A percentile compares a stretch with the other conserved stretches of the same genome.
Evolutionary conservation across 2,888 invertebrate species (phyloP).

Genomic region (Drosophila cognata): DNA sequence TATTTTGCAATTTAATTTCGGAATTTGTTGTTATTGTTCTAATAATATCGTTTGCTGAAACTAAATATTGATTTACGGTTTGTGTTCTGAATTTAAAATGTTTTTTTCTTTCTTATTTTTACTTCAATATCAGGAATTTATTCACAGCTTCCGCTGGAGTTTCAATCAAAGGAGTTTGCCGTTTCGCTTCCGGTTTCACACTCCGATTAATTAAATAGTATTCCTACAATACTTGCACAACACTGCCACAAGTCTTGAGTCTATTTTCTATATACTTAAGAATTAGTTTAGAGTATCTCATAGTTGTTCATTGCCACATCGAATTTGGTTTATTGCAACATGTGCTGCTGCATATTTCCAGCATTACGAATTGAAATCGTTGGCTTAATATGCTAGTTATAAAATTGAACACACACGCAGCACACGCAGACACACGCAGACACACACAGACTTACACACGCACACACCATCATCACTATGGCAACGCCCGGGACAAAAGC

Average conservation of each 20-base stretch:
- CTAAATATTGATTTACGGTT: background rate
- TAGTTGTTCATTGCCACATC: background rate
- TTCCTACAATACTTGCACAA: background rate
- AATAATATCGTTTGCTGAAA: background rate
- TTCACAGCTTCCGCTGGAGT: background rate
- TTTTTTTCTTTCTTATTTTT: background rate
- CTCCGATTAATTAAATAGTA: background rate
- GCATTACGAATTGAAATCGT: constrained; percentile 59
- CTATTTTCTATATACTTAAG: background rate
- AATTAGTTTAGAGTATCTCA: constrained; percentile 13
- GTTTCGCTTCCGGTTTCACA: background rate
- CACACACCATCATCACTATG: constrained; percentile 17
- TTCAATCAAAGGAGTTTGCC: background rate
- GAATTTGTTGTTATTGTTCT: background rate
- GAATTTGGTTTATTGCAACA: constrained; percentile 32
- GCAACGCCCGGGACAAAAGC: constrained; percentile 33
- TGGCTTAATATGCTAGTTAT: constrained; percentile 75
- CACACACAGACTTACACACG: background rate
- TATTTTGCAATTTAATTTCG: background rate
- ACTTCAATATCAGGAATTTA: background rate
- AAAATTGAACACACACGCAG: constrained; percentile 35
- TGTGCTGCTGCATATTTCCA: constrained; percentile 44
- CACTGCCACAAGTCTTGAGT: background rate
- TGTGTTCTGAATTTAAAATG: background rate
- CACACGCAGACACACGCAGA: constrained; percentile 7